phyloP scores from a whole-genome alignment of 2,797 vertebrate genomes.

The Helostoma temminkii region DNA sequence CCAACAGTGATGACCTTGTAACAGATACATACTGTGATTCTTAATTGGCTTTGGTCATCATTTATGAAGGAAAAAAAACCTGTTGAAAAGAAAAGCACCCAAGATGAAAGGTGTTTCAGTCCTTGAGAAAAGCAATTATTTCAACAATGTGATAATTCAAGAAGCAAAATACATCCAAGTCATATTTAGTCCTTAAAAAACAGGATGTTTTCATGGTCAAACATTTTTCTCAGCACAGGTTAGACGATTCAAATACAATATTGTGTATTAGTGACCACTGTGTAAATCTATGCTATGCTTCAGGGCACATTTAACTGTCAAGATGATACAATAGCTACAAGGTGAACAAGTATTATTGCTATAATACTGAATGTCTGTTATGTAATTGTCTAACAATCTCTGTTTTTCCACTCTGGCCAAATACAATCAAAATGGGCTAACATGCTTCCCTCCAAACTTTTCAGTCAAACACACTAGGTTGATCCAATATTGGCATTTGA shows the following conservation, averaged over 20 bases:
- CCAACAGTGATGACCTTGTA: not conserved
- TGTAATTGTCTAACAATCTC: not conserved
- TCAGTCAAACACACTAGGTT: slow-evolving; percentile 40
- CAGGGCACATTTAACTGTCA: slow-evolving; percentile 37
- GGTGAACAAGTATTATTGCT: slow-evolving; percentile 33
- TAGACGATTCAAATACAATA: slow-evolving; percentile 5
- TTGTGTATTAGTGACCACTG: slow-evolving; percentile 24
- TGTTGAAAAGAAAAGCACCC: not conserved
- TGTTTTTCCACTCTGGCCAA: slow-evolving; percentile 38
- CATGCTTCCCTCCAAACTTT: slow-evolving; percentile 22
- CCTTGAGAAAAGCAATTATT: slow-evolving; percentile 24
- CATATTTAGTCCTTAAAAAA: slow-evolving; percentile 1
- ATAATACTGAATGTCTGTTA: slow-evolving; percentile 17
- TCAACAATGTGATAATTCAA: not conserved
- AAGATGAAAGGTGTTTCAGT: not conserved
- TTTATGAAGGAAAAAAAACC: slow-evolving; percentile 18
- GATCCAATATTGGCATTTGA: slow-evolving; percentile 58
- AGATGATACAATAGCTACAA: slow-evolving; percentile 45
- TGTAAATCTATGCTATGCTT: slow-evolving; percentile 55
- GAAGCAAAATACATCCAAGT: not conserved
- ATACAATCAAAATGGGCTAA: slow-evolving; percentile 34
- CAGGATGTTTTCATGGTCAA: not conserved
- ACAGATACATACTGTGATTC: slow-evolving; percentile 1
- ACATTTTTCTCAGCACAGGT: slow-evolving; percentile 23
- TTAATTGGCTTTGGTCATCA: slow-evolving; percentile 22